Base-by-base conservation (phyloP, 2,888 invertebrate species). In the Melanostoma scalare region DNA sequence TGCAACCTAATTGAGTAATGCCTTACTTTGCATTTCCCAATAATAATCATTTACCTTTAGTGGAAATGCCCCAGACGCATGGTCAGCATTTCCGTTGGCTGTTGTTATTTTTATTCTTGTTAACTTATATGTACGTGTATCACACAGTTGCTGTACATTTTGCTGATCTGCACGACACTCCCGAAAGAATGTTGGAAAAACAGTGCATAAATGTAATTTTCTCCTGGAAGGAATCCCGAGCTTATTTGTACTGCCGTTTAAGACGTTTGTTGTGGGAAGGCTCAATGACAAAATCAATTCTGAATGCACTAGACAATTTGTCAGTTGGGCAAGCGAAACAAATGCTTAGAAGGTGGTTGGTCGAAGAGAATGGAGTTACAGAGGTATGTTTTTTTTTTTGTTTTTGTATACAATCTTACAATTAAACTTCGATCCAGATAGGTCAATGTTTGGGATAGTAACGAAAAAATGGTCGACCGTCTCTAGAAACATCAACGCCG, bases 401-500 rank as follows among this genome's bases (percentile, higher is more conserved):
- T n/a, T n/a, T n/a, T n/a, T n/a, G n/a, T n/a, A n/a, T n/a, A n/a
- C n/a, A n/a, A n/a, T n/a, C n/a, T n/a, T n/a, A n/a, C n/a, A n/a
- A n/a, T n/a, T n/a, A n/a, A n/a, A n/a, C n/a, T n/a, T n/a, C n/a
- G n/a, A n/a, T n/a, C n/a, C n/a, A 53, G 74, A 3, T 86, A 95
- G 95, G 94, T 96, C 2, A 98, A 98, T 91, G 93, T 96, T 82
- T 99, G 98, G 98, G 98, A 98, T 89, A 95, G 96, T 89, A 97
- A 98, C 90, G 95, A 96, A 88, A 93, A 93, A 6, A 96, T 95
- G 81, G 95, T 95, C 96, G 0, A 94, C 95, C 35, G 93, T 97
- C 40, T 92, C 94, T 77, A 93, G 94, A 78, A 98, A 98, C 90
- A 94, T 99, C 48, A 93, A 94, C 79, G 95, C 97, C 87, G 96